Evolutionary conservation across 2,113 vertebrate genomes (phyloP), one percentile per base, ranked within the genome.

Genomic region (Rhadina sibilatrix): DNA sequence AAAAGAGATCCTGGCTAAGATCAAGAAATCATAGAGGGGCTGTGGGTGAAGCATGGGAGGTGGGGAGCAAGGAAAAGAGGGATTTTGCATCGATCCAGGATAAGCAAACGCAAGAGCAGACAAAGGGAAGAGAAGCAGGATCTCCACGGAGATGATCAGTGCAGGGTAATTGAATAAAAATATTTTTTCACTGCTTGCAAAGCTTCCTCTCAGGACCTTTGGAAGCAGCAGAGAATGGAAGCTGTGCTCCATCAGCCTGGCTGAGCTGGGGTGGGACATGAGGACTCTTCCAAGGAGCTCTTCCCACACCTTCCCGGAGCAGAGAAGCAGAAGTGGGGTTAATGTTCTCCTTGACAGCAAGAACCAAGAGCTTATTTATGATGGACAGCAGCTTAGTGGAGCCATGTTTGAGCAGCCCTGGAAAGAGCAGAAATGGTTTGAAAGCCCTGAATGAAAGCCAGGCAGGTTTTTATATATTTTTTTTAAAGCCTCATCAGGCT

Each of bases 391-490:
- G 91, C 83, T 90, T 89, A 81, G 69, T 25, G 56, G 52, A 61
- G 68, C 69, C 77, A 18, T 83, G 72, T 94, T 63, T 74, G 53
- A 70, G 21, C 71, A 83, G 64, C 83, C 64, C 66, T 44, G 11
- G 44, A 30, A 87, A 83, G 80, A 83, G 28, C 71, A 91, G 64
- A 56, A 94, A 64, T 68, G 80, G 69, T 90, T 83, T 77, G 83
- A 78, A 71, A 83, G 68, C 89, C 47, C 76, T 90, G 94, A 96
- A 38, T 90, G 83, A 38, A 89, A 93, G 89, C 93, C 92, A 94
- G 83, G 69, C 71, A 22, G 50, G 54, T 30, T 77, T 71, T 46
- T 20, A n/a, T 27, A 12, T 15, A 5, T 5, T 49, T 87, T 86
- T 87, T 87, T 49, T 59, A 86, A 95, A 94, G 71, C 89, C 63